phyloP scores from a whole-genome alignment of 2,797 vertebrate species.

The Schizopygopsis malacanthus region DNA sequence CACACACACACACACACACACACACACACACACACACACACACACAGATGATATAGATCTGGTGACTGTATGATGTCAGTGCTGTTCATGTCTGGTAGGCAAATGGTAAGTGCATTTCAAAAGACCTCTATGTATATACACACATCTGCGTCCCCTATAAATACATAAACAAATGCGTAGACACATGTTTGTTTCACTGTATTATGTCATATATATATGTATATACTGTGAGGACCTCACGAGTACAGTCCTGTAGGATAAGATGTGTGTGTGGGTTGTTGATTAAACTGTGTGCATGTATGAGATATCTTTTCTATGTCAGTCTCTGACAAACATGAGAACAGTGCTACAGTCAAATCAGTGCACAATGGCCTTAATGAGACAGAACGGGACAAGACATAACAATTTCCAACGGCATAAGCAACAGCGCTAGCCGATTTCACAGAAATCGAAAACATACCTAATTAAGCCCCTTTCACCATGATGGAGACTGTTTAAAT shows the following conservation, averaged over 20 bases:
- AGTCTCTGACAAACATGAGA: conserved; percentile 27
- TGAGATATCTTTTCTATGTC: conserved; percentile 13
- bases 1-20: background rate
- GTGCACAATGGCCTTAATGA: conserved; percentile 1
- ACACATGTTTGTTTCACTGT: background rate
- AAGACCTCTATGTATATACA: conserved; percentile 29
- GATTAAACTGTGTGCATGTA: background rate
- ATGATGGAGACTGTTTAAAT: background rate
- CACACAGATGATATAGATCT: background rate
- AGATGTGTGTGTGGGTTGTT: conserved; percentile 24
- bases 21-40: background rate
- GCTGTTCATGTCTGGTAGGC: conserved; percentile 26
- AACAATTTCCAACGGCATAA: conserved; percentile 27
- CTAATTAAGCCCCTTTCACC: background rate
- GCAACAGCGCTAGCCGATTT: background rate
- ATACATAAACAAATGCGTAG: conserved; percentile 1
- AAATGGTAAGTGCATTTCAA: background rate
- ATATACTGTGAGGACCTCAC: background rate
- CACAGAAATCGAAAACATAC: background rate
- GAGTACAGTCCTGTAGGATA: background rate
- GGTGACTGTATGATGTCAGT: conserved; percentile 13
- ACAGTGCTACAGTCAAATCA: conserved; percentile 12
- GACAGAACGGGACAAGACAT: conserved; percentile 36
- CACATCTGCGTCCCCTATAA: conserved; percentile 42
- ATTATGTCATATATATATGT: background rate